Evolutionary conservation across 2,888 invertebrate genomes (phyloP).

Genomic region (Anoncus sp.): DNA sequence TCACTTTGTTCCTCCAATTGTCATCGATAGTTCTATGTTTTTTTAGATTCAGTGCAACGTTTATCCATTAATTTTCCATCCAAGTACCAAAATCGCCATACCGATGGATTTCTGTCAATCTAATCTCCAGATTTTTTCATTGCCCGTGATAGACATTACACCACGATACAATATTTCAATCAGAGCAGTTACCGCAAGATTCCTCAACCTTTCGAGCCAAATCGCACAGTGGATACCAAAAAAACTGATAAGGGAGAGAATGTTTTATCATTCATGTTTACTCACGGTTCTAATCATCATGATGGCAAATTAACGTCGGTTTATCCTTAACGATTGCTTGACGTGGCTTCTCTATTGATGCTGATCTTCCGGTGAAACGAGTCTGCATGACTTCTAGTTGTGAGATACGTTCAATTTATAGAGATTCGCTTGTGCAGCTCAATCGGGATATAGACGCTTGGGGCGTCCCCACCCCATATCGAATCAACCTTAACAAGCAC

Average conservation of each 20-base stretch:
- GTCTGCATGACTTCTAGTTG: constrained; percentile 72
- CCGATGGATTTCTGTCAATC: neutral
- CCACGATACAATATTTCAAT: no score
- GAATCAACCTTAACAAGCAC: constrained; percentile 52
- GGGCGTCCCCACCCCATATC: constrained; percentile 74
- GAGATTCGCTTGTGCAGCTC: constrained; percentile 68
- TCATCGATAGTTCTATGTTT: neutral
- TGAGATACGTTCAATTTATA: constrained; percentile 78
- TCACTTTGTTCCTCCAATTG: neutral
- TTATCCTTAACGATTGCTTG: constrained; percentile 25
- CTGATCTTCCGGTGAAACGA: constrained; percentile 64
- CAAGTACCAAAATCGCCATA: neutral
- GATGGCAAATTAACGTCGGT: constrained; percentile 24
- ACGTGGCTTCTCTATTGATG: constrained; percentile 40
- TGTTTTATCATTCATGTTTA: constrained; percentile 49
- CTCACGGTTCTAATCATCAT: constrained; percentile 71
- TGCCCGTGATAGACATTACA: neutral
- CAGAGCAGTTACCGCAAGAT: no score
- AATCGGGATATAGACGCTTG: constrained; percentile 66
- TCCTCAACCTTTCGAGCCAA: no score
- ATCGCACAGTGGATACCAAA: no score
- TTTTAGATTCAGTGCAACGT: neutral
- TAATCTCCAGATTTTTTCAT: neutral
- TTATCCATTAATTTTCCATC: neutral
- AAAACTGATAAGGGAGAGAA: neutral